Percentiles rank a stretch among this genome's conserved stretches.
These are phyloP conservation scores for Alectura lathami DNA, from an alignment of 2,113 vertebrate genomes.

Conservation along the genomic window DNA sequence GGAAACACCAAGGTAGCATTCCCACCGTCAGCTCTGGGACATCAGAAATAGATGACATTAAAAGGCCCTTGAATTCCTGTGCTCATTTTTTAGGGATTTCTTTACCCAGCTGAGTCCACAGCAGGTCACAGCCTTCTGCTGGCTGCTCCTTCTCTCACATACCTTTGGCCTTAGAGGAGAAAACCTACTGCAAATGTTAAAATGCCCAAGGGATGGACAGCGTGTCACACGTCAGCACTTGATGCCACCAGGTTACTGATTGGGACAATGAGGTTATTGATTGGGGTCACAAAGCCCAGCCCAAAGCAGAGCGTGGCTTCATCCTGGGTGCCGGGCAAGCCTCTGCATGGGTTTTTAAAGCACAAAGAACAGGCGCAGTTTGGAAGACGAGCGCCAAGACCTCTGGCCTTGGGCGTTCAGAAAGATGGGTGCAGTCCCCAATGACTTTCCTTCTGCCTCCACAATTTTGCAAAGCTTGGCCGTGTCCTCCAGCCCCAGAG, in stretches of 20 bases:
- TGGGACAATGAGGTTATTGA: too few species aligned
- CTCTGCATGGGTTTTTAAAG: neutral
- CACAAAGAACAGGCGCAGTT: neutral
- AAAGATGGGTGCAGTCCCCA: neutral
- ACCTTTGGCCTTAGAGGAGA: neutral
- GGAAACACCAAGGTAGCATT: neutral
- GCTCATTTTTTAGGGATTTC: neutral
- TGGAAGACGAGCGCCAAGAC: neutral
- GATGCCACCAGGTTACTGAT: neutral
- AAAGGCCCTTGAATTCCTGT: neutral
- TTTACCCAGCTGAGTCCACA: neutral
- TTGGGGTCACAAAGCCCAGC: neutral
- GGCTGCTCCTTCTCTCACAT: neutral
- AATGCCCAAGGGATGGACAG: neutral
- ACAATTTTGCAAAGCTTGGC: neutral
- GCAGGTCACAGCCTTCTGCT: neutral
- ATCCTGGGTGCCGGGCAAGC: neutral
- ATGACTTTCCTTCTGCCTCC: rapidly evolving
- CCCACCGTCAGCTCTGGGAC: neutral
- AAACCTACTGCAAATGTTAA: neutral
- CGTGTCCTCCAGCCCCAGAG: neutral
- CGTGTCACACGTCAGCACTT: rapidly evolving
- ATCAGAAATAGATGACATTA: neutral
- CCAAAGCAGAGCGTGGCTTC: neutral
- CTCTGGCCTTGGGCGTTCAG: neutral